Conservation (phyloP, 2,113 vertebrate species). For the Nesospiza acunhae region DNA sequence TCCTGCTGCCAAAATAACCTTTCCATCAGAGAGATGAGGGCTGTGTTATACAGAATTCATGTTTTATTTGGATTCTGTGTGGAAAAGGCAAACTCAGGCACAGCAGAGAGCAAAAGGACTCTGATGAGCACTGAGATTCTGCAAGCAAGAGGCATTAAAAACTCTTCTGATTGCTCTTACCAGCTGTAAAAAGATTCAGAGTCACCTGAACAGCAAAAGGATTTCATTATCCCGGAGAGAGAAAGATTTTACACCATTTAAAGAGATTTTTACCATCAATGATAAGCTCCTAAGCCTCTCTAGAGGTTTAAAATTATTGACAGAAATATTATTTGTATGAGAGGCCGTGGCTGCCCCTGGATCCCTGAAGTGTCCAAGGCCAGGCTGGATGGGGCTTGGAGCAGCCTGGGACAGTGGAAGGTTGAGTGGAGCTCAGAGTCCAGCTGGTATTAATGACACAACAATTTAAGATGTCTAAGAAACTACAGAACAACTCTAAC, state of each 20-base stretch:
- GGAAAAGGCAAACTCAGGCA: neutral
- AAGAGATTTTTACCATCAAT: neutral
- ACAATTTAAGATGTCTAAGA: neutral
- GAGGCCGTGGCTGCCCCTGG: neutral
- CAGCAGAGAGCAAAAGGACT: neutral
- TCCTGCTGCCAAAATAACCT: neutral
- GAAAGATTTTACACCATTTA: neutral
- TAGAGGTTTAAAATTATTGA: neutral
- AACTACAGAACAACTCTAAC: neutral
- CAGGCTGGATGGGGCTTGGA: neutral
- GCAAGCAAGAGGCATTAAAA: neutral
- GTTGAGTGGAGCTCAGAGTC: neutral
- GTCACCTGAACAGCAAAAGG: neutral
- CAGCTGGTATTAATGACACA: neutral
- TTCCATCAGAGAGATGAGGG: neutral
- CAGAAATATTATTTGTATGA: neutral
- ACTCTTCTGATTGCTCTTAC: neutral
- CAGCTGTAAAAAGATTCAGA: neutral
- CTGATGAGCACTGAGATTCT: neutral
- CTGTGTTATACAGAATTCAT: neutral
- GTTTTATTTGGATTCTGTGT: neutral
- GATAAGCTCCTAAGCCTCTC: neutral
- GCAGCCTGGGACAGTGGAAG: neutral
- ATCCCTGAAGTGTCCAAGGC: neutral
- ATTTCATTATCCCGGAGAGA: neutral